Conservation (phyloP, 1,140 invertebrate species). For the Oedothorax gibbosus region DNA sequence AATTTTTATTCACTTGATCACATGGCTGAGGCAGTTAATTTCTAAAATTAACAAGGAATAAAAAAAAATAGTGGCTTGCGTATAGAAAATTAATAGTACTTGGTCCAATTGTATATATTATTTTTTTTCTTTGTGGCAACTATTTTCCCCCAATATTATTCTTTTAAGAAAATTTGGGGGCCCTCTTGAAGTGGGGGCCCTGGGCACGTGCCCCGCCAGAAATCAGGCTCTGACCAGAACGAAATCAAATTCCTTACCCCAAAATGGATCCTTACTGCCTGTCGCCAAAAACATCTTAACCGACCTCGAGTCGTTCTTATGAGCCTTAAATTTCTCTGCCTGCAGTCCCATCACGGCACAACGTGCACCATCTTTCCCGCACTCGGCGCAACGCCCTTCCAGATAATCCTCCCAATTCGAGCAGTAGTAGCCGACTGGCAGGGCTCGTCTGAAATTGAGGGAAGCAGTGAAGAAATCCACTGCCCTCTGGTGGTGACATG, state of each 20-base stretch:
- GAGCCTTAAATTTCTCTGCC: constrained; percentile 66
- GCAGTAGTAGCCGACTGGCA: constrained; percentile 80
- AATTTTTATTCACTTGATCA: too few relatives aligned
- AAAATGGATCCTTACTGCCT: neutral
- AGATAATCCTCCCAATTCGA: constrained; percentile 74
- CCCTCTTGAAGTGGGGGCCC: too few relatives aligned
- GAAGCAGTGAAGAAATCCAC: constrained; percentile 86
- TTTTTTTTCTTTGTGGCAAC: too few relatives aligned
- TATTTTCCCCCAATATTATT: too few relatives aligned
- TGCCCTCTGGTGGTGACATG: constrained; percentile 87
- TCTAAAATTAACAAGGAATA: too few relatives aligned
- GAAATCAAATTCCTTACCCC: constrained; percentile 31
- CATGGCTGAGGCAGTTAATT: too few relatives aligned
- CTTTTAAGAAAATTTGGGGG: too few relatives aligned
- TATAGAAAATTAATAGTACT: too few relatives aligned
- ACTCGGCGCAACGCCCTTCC: constrained; percentile 83
- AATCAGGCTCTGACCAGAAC: too few relatives aligned
- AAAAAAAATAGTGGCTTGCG: too few relatives aligned
- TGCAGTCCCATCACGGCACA: constrained; percentile 85
- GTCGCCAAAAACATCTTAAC: constrained; percentile 65
- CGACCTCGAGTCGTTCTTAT: constrained; percentile 65
- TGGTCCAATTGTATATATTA: too few relatives aligned
- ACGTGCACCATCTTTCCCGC: constrained; percentile 76
- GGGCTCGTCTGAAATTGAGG: constrained; percentile 79
- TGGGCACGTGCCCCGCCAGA: too few relatives aligned